Base-by-base conservation (phyloP, 2,888 invertebrate species). In the Caradrina kadenii region DNA sequence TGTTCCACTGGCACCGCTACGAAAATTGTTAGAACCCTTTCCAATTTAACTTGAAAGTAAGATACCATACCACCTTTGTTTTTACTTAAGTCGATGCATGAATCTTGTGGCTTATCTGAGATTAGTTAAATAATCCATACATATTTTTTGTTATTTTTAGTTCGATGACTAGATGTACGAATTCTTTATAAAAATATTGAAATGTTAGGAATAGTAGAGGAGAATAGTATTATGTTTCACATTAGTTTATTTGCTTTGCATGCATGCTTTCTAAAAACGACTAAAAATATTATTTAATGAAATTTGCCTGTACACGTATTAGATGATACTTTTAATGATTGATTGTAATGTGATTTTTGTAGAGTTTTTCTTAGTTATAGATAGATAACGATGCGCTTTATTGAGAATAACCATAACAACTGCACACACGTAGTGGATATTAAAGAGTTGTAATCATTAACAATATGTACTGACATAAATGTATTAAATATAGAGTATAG, bases 41-140 rank as follows among this genome's bases (percentile, higher is more conserved):
- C 48, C 7, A 39, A 42, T 79, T 52, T 55, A 49, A 73, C 19
- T 10, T 59, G 22, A 66, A 62, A 63, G 62, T 65, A 79, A 79
- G 79, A 52, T 62, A 21, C 26, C 17, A 2, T 26, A 26, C 17
- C 1, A 4, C 19, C 2, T 8, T 19, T 6, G 19, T 60, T 52
- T 35, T 60, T 21, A 45, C 45, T 56, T 69, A 48, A 13, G 13
- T 59, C 13, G 13, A 15, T 39, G n/a, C 35, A 59, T 48, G 2
- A 53, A 49, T 17, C 45, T 45, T 17, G 17, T 17, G 17, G 22
- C 17, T 39, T 13, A 39, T 39, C 39, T 39, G 2, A 1, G 45
- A 42, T 19, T 39, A 65, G 13, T 26, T 45, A 7, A 50, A 50
- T 35, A n/a, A n/a, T 65, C 2, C 21, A 17, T 21, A 48, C 15